Evolutionary conservation across 2,797 vertebrate genomes (phyloP).

Genomic region (Platalea minor): DNA sequence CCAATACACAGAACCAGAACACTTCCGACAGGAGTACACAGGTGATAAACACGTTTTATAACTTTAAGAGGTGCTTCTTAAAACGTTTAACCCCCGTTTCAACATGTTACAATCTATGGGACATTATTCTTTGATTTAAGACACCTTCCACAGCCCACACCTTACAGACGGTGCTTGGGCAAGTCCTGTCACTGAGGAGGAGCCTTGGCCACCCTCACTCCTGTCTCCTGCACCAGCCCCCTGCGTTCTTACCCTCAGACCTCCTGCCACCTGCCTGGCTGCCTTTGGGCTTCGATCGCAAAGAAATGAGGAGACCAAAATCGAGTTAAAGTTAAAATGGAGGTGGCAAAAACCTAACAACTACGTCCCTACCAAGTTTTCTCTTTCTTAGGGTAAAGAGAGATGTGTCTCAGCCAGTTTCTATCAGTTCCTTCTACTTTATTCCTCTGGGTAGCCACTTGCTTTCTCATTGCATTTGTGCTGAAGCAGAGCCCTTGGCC

Average conservation of each 20-base stretch:
- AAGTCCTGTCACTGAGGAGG: not conserved
- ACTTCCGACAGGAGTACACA: not conserved
- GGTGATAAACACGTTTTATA: not conserved
- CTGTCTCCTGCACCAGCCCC: not conserved
- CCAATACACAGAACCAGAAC: not conserved
- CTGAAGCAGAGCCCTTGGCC: not conserved
- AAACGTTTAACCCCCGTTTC: rapidly evolving
- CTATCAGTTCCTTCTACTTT: not conserved
- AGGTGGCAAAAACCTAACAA: not conserved
- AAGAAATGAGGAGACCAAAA: not conserved
- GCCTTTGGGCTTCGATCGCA: not conserved
- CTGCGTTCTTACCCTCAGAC: not conserved
- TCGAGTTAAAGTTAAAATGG: not conserved
- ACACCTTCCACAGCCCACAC: not conserved
- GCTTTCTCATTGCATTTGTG: not conserved
- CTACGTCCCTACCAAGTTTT: not conserved
- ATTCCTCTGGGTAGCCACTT: not conserved
- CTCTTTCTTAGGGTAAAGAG: not conserved
- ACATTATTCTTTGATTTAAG: not conserved
- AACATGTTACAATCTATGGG: not conserved
- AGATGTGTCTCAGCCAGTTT: not conserved
- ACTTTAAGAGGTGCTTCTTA: not conserved
- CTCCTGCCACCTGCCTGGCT: not conserved
- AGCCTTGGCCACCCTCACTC: not conserved
- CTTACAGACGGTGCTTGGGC: not conserved